Evolutionary conservation across 2,888 invertebrate species (phyloP).

Genomic region (Heliconius ethilla): DNA sequence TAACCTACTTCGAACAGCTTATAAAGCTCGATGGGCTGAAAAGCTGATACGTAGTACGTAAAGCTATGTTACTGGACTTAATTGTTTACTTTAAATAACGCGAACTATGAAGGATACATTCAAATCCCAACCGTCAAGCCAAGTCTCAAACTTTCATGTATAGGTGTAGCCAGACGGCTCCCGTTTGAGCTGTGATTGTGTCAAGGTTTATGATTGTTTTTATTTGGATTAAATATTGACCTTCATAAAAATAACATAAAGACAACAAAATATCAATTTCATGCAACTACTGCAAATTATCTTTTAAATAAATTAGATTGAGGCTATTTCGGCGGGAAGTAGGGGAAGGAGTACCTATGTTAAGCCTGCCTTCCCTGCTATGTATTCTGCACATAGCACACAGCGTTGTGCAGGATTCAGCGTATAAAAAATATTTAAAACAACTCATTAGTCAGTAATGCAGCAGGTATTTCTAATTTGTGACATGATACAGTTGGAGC

Average conservation of each 20-base stretch:
- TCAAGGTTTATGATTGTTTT: background rate
- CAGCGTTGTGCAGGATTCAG: too few relatives aligned
- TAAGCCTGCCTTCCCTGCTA: too few relatives aligned
- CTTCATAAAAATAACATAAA: constrained; percentile 14
- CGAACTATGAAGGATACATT: too few relatives aligned
- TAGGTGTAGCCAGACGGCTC: background rate
- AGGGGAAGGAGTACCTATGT: too few relatives aligned
- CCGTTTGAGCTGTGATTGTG: background rate
- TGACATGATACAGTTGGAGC: background rate
- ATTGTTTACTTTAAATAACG: too few relatives aligned
- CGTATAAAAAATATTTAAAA: too few relatives aligned
- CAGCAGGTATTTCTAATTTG: constrained; percentile 7
- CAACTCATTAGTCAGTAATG: background rate
- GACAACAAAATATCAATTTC: background rate
- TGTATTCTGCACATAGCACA: too few relatives aligned
- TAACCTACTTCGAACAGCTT: constrained; percentile 28
- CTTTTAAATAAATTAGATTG: too few relatives aligned
- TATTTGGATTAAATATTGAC: background rate
- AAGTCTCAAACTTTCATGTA: background rate
- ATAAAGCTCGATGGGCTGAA: background rate
- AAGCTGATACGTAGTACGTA: background rate
- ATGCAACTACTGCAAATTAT: background rate
- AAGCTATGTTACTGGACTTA: background rate
- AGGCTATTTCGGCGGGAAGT: too few relatives aligned
- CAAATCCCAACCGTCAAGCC: too few relatives aligned